These are phyloP conservation scores for Actinopyga echinites DNA, from an alignment of 53 echinoderm and acorn worm species.

Conservation along the genomic window DNA sequence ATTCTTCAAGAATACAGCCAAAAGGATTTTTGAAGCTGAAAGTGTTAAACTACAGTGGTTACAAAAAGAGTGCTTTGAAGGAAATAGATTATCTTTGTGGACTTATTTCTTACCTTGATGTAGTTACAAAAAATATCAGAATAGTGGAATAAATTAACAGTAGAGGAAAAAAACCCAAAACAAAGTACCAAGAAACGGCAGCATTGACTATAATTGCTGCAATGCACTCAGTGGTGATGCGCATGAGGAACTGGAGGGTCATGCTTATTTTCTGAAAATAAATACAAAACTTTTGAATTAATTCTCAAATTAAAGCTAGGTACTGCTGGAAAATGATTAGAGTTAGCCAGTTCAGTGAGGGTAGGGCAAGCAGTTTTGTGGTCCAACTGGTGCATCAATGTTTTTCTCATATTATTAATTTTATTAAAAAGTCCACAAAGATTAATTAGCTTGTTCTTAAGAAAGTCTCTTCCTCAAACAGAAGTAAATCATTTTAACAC, in stretches of 20 bases:
- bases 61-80: no score
- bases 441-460: no score
- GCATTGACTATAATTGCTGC: slow-evolving; percentile 67
- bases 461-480: no score
- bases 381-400: not conserved
- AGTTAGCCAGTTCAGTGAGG: not conserved
- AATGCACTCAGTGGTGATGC: slow-evolving; percentile 48
- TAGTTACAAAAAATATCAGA: slow-evolving; percentile 68
- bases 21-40: no score
- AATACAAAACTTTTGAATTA: not conserved
- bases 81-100: no score
- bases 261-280: slow-evolving; percentile 47
- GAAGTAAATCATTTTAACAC: no score
- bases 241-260: slow-evolving; percentile 30
- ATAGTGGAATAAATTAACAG: slow-evolving; percentile 61
- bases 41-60: no score
- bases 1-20: no score
- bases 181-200: slow-evolving; percentile 71
- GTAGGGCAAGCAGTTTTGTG: not conserved
- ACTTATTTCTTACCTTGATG: slow-evolving; percentile 58
- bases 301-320: not conserved
- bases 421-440: no score
- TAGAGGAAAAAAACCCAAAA: slow-evolving; percentile 63
- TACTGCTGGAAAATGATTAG: not conserved
- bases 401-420: no score